Conservation (phyloP, 2,888 invertebrate genomes). For the Sarcophaga carnaria region DNA sequence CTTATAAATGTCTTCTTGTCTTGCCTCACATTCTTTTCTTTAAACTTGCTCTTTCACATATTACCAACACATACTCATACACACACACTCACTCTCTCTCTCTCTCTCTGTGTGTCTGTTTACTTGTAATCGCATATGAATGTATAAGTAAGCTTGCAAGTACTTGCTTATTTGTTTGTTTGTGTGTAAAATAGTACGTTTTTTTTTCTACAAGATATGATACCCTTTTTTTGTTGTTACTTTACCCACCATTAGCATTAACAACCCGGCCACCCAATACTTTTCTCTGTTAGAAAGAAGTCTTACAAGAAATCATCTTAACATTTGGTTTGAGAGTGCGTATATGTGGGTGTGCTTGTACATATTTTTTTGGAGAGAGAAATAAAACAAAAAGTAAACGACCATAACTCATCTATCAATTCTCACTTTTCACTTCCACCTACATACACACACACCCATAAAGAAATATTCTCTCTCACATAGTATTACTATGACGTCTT, state of each 20-base stretch:
- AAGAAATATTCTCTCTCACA: conserved; percentile 25
- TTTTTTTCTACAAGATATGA: conserved; percentile 40
- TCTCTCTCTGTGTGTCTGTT: conserved; percentile 34
- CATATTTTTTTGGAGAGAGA: conserved; percentile 18
- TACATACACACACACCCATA: conserved; percentile 40
- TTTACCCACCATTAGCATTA: neutral
- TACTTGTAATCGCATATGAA: conserved; percentile 67
- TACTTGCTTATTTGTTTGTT: conserved; percentile 18
- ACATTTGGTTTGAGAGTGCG: conserved; percentile 23
- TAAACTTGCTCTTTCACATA: neutral
- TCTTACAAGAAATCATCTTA: conserved; percentile 71
- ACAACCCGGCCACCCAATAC: neutral
- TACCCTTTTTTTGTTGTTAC: conserved; percentile 48
- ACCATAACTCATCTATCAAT: conserved; percentile 81
- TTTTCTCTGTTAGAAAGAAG: conserved; percentile 26
- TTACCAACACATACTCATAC: conserved; percentile 70
- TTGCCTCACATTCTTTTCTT: conserved; percentile 20
- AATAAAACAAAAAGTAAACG: conserved; percentile 59
- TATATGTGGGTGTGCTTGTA: neutral
- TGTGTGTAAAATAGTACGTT: conserved; percentile 54
- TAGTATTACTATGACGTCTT: conserved; percentile 50
- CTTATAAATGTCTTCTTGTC: conserved; percentile 51
- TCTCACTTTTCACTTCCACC: conserved; percentile 74
- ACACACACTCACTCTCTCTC: neutral
- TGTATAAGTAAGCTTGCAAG: conserved; percentile 44